These are phyloP conservation scores for Trilocha varians DNA, from an alignment of 2,888 invertebrate species.

Conservation along the genomic window DNA sequence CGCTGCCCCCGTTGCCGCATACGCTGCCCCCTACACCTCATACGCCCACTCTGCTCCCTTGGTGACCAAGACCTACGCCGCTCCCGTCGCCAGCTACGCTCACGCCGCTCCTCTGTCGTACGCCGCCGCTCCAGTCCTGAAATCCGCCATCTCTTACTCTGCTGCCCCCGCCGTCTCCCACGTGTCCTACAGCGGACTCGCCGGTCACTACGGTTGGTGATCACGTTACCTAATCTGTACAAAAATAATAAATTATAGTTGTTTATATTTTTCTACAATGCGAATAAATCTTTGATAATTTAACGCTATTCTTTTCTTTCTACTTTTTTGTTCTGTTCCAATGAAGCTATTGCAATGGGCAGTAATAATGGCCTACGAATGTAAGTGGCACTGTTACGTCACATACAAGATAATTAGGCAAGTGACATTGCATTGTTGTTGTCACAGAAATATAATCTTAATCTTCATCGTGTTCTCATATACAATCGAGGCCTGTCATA, in stretches of 20 bases:
- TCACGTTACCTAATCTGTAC: slow-evolving; percentile 36
- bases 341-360: neutral
- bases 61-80: slow-evolving; percentile 27
- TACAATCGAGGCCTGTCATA: too few species aligned
- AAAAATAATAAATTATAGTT: slow-evolving; percentile 49
- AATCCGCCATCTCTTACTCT: slow-evolving; percentile 64
- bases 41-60: slow-evolving; percentile 30
- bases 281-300: slow-evolving; percentile 32
- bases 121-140: slow-evolving; percentile 39
- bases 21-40: slow-evolving; percentile 38
- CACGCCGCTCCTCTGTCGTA: slow-evolving; percentile 24
- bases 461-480: too few species aligned
- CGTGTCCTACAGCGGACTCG: slow-evolving; percentile 76
- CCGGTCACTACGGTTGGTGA: slow-evolving; percentile 77
- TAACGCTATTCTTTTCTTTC: slow-evolving; percentile 6
- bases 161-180: slow-evolving; percentile 76
- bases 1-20: slow-evolving; percentile 37
- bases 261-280: slow-evolving; percentile 50
- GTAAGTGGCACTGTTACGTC: slow-evolving; percentile 1
- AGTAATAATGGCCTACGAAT: neutral
- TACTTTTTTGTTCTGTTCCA: slow-evolving; percentile 2
- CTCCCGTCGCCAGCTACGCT: slow-evolving; percentile 24
- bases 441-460: neutral
- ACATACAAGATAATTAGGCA: neutral
- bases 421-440: neutral